These are phyloP conservation scores for Austrofundulus limnaeus DNA, from an alignment of 2,113 vertebrate species.

Conservation along the genomic window DNA sequence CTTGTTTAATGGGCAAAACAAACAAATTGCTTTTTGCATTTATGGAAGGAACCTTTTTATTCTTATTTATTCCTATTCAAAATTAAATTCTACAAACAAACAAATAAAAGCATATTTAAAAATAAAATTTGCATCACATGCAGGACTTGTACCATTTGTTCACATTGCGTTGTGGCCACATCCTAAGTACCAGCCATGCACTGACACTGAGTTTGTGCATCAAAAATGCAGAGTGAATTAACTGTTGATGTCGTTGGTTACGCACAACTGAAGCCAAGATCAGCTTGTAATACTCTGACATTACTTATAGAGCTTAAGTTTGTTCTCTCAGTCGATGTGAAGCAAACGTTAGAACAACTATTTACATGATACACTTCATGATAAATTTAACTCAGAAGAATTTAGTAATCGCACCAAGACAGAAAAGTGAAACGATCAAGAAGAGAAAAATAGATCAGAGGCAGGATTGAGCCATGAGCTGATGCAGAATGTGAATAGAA, in stretches of 20 bases:
- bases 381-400: background rate
- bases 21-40: background rate
- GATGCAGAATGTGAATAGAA: constrained; percentile 48
- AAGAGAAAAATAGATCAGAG: constrained; percentile 1
- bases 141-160: background rate
- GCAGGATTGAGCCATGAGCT: constrained; percentile 43
- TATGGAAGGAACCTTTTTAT: background rate
- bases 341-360: too few species aligned
- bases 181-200: background rate
- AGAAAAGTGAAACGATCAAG: background rate
- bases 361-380: background rate
- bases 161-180: background rate
- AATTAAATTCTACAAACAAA: background rate
- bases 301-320: background rate
- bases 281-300: background rate
- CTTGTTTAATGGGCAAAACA: constrained; percentile 13
- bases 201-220: background rate
- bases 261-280: background rate
- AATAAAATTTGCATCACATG: background rate
- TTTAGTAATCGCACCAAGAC: constrained; percentile 8
- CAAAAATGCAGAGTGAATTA: background rate
- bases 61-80: background rate
- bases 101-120: background rate
- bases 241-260: background rate
- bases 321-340: too few species aligned